These are phyloP conservation scores for Saccopteryx leptura DNA, from an alignment of 2,113 vertebrate species.

Conservation along the genomic window DNA sequence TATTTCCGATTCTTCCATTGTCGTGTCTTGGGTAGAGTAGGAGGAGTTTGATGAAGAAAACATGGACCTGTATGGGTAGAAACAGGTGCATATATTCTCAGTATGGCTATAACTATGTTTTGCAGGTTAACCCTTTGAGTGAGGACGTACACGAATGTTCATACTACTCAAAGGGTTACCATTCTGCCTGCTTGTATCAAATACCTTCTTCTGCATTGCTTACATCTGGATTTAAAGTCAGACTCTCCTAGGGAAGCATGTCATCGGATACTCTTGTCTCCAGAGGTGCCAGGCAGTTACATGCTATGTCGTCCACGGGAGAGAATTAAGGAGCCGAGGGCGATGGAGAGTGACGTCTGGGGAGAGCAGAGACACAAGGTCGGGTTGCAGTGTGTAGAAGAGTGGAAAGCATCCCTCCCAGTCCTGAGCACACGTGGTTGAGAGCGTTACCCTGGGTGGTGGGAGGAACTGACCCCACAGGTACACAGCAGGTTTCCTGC, in stretches of 20 bases:
- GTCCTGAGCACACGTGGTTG: conserved; percentile 20
- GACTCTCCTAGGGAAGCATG: background rate
- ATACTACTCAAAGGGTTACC: too few species aligned
- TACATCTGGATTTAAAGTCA: conserved; percentile 44
- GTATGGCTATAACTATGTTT: background rate
- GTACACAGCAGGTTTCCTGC: background rate
- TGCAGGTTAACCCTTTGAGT: background rate
- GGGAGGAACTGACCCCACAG: conserved; percentile 46
- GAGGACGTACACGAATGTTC: too few species aligned
- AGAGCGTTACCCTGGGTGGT: background rate
- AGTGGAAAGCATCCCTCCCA: conserved; percentile 37
- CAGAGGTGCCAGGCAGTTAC: background rate
- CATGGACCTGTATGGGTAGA: background rate
- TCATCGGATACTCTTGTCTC: conserved; percentile 31
- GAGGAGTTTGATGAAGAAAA: background rate
- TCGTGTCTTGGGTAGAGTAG: background rate
- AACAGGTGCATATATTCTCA: background rate
- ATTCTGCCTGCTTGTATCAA: background rate
- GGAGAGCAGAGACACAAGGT: background rate
- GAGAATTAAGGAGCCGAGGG: conserved; percentile 10
- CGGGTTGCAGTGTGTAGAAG: background rate
- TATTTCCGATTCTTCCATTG: background rate
- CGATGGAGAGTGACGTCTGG: background rate
- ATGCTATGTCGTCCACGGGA: background rate
- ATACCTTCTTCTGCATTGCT: background rate